phyloP scores from a whole-genome alignment of 2,888 invertebrate species.

The Spilosoma lubricipeda region DNA sequence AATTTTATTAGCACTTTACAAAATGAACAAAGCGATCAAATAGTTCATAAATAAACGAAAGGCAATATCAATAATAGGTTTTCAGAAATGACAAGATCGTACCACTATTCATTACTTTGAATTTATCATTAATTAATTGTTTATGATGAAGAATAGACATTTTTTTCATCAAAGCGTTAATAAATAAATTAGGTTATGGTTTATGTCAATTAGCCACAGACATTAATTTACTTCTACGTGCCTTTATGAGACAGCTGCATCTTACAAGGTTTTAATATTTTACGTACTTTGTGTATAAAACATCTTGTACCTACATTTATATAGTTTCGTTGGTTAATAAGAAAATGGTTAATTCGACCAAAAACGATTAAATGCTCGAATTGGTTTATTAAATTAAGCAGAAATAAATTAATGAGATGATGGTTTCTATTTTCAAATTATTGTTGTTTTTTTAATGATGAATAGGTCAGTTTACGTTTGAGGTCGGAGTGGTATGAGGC shows the following conservation, averaged over 20 bases:
- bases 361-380: too few species aligned
- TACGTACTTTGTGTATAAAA: background rate
- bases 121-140: too few species aligned
- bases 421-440: background rate
- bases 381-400: too few species aligned
- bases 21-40: slow-evolving; percentile 1
- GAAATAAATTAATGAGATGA: too few species aligned
- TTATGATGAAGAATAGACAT: too few species aligned
- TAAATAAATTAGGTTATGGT: too few species aligned
- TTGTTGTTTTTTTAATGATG: slow-evolving; percentile 19
- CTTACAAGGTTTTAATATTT: background rate
- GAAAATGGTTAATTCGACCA: too few species aligned
- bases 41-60: background rate
- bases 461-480: slow-evolving; percentile 40
- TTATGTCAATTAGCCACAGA: background rate
- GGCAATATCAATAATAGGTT: background rate
- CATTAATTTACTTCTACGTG: background rate
- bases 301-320: too few species aligned
- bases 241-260: background rate
- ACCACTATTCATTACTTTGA: too few species aligned
- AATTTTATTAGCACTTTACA: background rate
- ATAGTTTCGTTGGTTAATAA: too few species aligned
- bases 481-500: slow-evolving; percentile 50
- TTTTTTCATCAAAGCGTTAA: too few species aligned
- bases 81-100: background rate